phyloP scores from a whole-genome alignment of 2,113 vertebrate genomes.

The Leptobrachium leishanense region DNA sequence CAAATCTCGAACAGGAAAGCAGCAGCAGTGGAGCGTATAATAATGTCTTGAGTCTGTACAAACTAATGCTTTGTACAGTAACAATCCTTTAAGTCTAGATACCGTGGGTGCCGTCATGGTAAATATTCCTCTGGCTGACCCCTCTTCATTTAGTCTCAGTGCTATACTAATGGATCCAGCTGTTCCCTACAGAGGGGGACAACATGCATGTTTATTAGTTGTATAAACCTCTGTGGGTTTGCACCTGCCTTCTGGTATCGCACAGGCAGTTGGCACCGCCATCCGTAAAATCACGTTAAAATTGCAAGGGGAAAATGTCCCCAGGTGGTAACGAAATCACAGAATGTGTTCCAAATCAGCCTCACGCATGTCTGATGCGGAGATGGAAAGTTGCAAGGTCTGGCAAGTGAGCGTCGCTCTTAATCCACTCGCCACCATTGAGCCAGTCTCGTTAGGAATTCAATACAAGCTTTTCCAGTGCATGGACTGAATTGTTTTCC shows the following conservation, averaged over 20 bases:
- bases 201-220: slow-evolving; percentile 43
- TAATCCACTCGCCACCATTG: not conserved
- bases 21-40: not conserved
- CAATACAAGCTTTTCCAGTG: not conserved
- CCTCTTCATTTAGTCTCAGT: slow-evolving; percentile 42
- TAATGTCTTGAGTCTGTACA: slow-evolving; percentile 8
- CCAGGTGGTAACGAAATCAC: slow-evolving; percentile 37
- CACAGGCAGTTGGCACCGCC: slow-evolving; percentile 35
- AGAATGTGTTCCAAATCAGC: not conserved
- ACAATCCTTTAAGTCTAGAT: slow-evolving; percentile 7
- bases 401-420: not conserved
- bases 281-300: slow-evolving; percentile 42
- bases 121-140: slow-evolving; percentile 46
- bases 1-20: not conserved
- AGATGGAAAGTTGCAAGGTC: not conserved
- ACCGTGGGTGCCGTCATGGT: slow-evolving; percentile 3
- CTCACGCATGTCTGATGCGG: slow-evolving; percentile 13
- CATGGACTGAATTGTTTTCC: too few species aligned
- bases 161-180: slow-evolving; percentile 41
- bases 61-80: not conserved
- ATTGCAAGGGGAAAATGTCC: slow-evolving; percentile 39
- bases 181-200: slow-evolving; percentile 42
- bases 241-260: slow-evolving; percentile 42
- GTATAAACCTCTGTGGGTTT: slow-evolving; percentile 34
- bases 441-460: not conserved